Conservation (phyloP, 1,140 invertebrate genomes). For the Doryteuthis pealeii region DNA sequence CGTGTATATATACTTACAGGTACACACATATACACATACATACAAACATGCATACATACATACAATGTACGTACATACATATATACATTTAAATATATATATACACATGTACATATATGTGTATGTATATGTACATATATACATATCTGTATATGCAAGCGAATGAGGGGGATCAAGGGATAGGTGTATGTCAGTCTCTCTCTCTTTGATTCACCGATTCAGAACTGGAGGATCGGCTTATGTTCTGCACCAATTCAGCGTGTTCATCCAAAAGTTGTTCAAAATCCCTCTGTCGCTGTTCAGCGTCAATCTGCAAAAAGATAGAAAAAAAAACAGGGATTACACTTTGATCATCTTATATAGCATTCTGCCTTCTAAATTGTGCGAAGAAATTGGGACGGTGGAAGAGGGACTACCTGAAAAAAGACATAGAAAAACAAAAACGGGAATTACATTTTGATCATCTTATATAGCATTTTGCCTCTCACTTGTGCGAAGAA, state of each 20-base stretch:
- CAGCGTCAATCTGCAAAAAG: constrained; percentile 39
- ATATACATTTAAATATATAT: too few relatives aligned
- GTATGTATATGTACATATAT: constrained; percentile 11
- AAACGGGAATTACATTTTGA: too few relatives aligned
- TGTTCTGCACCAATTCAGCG: constrained; percentile 49
- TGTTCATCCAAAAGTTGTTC: constrained; percentile 48
- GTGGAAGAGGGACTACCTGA: too few relatives aligned
- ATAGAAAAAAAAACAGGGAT: not conserved
- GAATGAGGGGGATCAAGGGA: not conserved
- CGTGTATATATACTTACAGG: not conserved
- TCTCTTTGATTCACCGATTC: constrained; percentile 17
- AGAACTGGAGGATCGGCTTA: constrained; percentile 40
- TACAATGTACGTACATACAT: too few relatives aligned
- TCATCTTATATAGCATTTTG: too few relatives aligned
- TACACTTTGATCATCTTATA: not conserved
- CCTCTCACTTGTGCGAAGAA: too few relatives aligned
- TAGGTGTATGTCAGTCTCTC: constrained; percentile 1
- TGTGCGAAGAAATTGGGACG: constrained; percentile 11
- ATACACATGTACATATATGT: constrained; percentile 1
- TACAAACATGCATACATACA: too few relatives aligned
- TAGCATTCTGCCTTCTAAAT: constrained; percentile 8
- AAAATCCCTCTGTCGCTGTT: constrained; percentile 42
- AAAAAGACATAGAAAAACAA: too few relatives aligned
- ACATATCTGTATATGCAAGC: constrained; percentile 14
- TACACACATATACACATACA: not conserved